Percentiles rank a stretch among this genome's conserved stretches.
phyloP scores from a whole-genome alignment of 2,888 invertebrate species.

The Sphecodes monilicornis region DNA sequence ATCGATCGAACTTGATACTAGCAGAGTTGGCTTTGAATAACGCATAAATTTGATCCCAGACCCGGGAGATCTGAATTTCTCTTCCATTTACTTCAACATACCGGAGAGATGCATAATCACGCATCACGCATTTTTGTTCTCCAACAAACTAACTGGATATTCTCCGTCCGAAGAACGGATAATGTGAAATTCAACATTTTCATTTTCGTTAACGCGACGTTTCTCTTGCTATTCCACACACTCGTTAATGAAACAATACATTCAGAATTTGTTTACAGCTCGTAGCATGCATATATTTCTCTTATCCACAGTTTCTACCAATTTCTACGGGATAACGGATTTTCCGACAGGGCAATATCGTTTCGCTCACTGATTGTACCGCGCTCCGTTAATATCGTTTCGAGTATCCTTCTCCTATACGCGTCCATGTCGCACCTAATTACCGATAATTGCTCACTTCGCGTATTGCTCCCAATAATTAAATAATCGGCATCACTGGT shows the following conservation, averaged over 20 bases:
- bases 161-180: not conserved
- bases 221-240: not conserved
- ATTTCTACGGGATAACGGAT: not conserved
- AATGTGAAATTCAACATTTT: not conserved
- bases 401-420: slow-evolving; percentile 7
- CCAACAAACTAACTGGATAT: not conserved
- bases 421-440: slow-evolving; percentile 27
- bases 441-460: slow-evolving; percentile 41
- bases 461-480: slow-evolving; percentile 27
- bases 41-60: not conserved
- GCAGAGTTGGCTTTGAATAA: not conserved
- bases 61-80: not conserved
- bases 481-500: slow-evolving; percentile 24
- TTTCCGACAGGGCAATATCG: not conserved
- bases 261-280: not conserved
- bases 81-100: not conserved
- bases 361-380: not conserved
- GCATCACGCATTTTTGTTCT: not conserved
- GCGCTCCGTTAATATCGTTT: slow-evolving; percentile 19
- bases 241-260: not conserved
- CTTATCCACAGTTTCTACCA: not conserved
- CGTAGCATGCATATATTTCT: not conserved
- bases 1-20: not conserved
- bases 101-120: not conserved
- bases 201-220: not conserved